phyloP scores from a whole-genome alignment of 2,113 vertebrate genomes.

The Chelonoidis abingdonii region DNA sequence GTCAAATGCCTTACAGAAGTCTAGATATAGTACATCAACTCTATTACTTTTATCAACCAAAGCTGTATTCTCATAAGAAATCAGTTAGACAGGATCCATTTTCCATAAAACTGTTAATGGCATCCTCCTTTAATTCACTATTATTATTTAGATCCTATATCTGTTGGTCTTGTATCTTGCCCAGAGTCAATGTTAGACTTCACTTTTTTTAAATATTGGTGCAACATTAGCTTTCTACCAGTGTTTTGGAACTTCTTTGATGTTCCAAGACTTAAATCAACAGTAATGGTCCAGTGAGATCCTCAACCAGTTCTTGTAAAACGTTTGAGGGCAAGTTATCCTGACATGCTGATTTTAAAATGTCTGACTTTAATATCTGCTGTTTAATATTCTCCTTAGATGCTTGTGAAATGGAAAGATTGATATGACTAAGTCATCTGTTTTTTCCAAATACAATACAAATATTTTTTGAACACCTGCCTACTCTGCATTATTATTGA shows the following conservation, averaged over 20 bases:
- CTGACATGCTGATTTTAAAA: neutral
- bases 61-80: neutral
- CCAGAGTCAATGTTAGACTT: neutral
- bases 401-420: neutral
- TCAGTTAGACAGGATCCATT: neutral
- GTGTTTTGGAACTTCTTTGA: neutral
- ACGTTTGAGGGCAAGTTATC: neutral
- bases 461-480: neutral
- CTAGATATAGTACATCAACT: neutral
- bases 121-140: neutral
- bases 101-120: neutral
- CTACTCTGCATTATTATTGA: neutral
- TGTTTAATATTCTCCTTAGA: neutral
- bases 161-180: neutral
- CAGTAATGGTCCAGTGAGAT: neutral
- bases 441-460: neutral
- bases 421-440: too few relatives aligned
- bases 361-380: neutral
- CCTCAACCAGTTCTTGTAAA: neutral
- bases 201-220: neutral
- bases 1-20: neutral
- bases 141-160: neutral
- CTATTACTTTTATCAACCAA: neutral
- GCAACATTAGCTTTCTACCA: neutral
- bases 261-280: neutral